Evolutionary conservation across 2,797 vertebrate species (phyloP).

Genomic region (Chloroceryle amazona): DNA sequence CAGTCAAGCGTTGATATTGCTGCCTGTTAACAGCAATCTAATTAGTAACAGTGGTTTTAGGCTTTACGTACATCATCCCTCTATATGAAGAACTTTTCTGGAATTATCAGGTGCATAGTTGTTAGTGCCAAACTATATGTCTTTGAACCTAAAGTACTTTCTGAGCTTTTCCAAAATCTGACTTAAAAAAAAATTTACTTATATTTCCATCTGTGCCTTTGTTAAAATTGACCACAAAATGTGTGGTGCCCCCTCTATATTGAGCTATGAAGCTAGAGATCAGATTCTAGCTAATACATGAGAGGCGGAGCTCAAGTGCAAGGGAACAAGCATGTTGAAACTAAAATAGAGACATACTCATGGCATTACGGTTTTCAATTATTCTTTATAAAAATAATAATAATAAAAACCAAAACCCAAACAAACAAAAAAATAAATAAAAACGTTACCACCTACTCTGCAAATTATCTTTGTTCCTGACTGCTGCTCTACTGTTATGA

Average conservation of each 20-base stretch:
- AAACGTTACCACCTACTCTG: not conserved
- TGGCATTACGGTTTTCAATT: not conserved
- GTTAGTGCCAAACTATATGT: not conserved
- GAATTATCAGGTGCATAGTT: not conserved
- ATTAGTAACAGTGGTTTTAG: not conserved
- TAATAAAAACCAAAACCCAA: too few relatives aligned
- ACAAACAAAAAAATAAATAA: too few relatives aligned
- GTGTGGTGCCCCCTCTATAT: not conserved
- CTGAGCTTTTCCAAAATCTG: not conserved
- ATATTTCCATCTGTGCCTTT: not conserved
- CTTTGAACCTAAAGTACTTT: not conserved
- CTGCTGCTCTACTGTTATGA: not conserved
- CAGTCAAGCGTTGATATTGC: not conserved
- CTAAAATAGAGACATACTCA: not conserved
- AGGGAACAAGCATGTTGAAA: not conserved
- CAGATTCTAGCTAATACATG: not conserved
- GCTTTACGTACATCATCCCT: not conserved
- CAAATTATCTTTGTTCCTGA: not conserved
- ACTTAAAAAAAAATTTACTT: not conserved
- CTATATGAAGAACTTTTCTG: not conserved
- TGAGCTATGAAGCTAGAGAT: not conserved
- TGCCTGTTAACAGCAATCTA: slow-evolving; percentile 15
- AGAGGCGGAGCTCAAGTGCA: not conserved
- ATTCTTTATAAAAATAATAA: not conserved
- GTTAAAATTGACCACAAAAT: not conserved